phyloP scores from a whole-genome alignment of 2,888 invertebrate species.

The Aelia acuminata region DNA sequence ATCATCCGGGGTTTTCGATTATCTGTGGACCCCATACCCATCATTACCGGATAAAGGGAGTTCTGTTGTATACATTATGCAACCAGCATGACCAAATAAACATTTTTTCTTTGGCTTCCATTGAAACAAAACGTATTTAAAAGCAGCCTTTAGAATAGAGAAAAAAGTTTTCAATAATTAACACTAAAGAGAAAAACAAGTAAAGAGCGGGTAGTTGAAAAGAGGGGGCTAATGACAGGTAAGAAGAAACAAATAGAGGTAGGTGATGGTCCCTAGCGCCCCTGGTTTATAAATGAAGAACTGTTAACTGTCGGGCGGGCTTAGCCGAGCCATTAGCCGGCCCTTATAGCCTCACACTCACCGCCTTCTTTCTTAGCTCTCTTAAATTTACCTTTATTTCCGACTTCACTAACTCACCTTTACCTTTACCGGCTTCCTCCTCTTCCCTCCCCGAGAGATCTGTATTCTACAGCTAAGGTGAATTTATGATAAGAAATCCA shows the following conservation, averaged over 20 bases:
- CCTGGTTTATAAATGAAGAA: conserved; percentile 48
- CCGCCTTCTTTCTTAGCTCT: conserved; percentile 52
- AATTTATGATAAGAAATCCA: conserved; percentile 49
- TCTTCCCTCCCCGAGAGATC: conserved; percentile 11
- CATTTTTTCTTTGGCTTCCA: too few species aligned
- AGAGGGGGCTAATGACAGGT: background rate
- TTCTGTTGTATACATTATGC: too few species aligned
- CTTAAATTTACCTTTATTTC: conserved; percentile 58
- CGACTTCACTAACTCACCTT: conserved; percentile 58
- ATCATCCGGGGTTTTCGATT: too few species aligned
- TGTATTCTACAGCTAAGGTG: conserved; percentile 53
- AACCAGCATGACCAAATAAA: too few species aligned
- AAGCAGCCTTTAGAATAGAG: too few species aligned
- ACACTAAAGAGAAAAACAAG: background rate
- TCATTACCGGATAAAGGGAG: too few species aligned
- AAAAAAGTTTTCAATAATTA: background rate
- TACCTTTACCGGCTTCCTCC: conserved; percentile 8
- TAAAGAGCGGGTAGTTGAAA: background rate
- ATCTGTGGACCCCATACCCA: too few species aligned
- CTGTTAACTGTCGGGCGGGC: conserved; percentile 43
- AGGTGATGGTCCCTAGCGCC: background rate
- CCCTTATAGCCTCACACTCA: conserved; percentile 24
- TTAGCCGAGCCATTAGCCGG: conserved; percentile 56
- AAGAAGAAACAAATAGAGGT: conserved; percentile 39
- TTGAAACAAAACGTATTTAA: too few species aligned